Conservation (phyloP, 2,888 invertebrate species). For the Cyrtodaria siliqua region DNA sequence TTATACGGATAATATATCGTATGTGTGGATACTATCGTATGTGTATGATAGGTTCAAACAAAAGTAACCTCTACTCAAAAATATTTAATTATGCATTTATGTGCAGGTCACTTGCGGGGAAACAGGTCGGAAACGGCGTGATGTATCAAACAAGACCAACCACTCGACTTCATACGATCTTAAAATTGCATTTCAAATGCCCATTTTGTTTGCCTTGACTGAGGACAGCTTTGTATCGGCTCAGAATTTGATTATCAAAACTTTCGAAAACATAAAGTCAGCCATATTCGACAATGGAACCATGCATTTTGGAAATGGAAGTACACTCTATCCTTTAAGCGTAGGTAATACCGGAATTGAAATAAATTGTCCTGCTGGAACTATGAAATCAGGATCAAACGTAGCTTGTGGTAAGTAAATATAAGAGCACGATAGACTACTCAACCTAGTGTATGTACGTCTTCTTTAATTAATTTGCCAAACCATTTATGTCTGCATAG, state of each 20-base stretch:
- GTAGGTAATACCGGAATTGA: conserved; percentile 1
- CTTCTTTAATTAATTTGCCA: too few relatives aligned
- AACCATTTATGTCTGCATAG: too few relatives aligned
- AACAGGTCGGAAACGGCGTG: not conserved
- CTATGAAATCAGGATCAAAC: not conserved
- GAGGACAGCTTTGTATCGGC: not conserved
- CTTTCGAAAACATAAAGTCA: not conserved
- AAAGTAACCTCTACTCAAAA: too few relatives aligned
- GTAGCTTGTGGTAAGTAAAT: not conserved
- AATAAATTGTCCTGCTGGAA: not conserved
- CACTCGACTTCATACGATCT: not conserved
- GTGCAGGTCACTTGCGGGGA: conserved; percentile 16
- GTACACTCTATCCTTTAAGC: not conserved
- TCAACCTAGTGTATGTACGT: too few relatives aligned
- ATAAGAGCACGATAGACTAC: too few relatives aligned
- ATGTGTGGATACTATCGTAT: too few relatives aligned
- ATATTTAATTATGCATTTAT: too few relatives aligned
- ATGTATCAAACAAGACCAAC: not conserved
- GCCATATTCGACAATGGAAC: not conserved
- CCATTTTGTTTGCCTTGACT: not conserved
- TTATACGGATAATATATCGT: too few relatives aligned
- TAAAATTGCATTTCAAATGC: not conserved
- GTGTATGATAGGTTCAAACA: too few relatives aligned
- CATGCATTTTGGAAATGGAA: not conserved
- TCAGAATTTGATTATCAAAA: not conserved